Evolutionary conservation across 1,140 invertebrate genomes (phyloP).

Genomic region (Spodoptera frugiperda): DNA sequence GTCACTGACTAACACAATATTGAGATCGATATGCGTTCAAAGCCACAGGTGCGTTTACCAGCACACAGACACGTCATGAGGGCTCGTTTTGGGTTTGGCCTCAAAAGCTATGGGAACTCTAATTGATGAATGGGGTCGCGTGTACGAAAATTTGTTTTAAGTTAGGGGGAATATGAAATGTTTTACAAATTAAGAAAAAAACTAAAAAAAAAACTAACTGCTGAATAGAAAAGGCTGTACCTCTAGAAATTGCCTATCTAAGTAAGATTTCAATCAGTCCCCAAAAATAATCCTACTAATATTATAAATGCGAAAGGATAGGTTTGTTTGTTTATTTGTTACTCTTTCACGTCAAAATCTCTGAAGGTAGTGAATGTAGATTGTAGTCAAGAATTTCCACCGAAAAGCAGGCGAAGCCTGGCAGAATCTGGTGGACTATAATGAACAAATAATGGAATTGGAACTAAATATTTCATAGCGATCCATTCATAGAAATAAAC

Average conservation of each 20-base stretch:
- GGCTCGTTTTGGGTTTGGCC: constrained; percentile 7
- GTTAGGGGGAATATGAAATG: background rate
- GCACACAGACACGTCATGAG: background rate
- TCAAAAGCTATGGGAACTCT: background rate
- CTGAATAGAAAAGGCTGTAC: background rate
- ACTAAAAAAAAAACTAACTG: too few species aligned
- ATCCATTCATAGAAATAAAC: constrained; percentile 42
- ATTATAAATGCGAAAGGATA: too few species aligned
- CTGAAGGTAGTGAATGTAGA: too few species aligned
- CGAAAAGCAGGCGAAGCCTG: too few species aligned
- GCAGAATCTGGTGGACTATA: too few species aligned
- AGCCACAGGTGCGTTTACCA: constrained; percentile 14
- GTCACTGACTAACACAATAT: constrained; percentile 20
- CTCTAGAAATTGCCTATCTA: background rate
- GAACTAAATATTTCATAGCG: constrained; percentile 34
- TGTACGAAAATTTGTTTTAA: background rate
- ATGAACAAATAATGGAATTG: background rate
- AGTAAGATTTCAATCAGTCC: background rate
- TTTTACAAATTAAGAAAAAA: too few species aligned
- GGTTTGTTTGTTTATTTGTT: too few species aligned
- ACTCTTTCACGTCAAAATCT: too few species aligned
- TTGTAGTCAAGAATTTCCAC: too few species aligned
- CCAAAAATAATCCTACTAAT: background rate
- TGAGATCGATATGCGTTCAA: constrained; percentile 38
- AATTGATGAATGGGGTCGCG: background rate